Conservation (phyloP, 1,140 invertebrate species). For the Heliconius hermathena region DNA sequence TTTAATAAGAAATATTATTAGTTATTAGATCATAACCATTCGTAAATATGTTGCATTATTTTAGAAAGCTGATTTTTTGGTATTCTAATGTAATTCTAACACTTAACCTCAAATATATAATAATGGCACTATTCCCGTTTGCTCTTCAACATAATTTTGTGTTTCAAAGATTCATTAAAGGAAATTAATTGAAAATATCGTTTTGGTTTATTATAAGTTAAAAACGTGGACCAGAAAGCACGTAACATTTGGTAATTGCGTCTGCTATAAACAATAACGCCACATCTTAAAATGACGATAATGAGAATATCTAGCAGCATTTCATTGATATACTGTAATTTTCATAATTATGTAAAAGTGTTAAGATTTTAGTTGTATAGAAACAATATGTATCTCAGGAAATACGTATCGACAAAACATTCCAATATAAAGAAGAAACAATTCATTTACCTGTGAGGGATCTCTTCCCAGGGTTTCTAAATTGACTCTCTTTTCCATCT, state of each 20-base stretch:
- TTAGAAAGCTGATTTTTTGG: conserved; percentile 31
- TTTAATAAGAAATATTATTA: conserved; percentile 3
- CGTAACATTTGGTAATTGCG: conserved; percentile 75
- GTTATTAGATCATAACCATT: neutral
- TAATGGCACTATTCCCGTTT: conserved; percentile 36
- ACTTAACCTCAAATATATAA: conserved; percentile 77
- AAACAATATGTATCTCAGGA: conserved; percentile 57
- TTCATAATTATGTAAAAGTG: conserved; percentile 15
- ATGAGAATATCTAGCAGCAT: conserved; percentile 27
- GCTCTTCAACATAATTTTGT: conserved; percentile 8
- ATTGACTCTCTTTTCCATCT: conserved; percentile 96
- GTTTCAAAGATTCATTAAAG: neutral
- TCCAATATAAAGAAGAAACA: conserved; percentile 70
- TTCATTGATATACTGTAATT: neutral
- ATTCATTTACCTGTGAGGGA: conserved; percentile 89
- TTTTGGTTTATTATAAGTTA: conserved; percentile 29
- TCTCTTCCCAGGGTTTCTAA: conserved; percentile 93
- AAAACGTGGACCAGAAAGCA: conserved; percentile 73
- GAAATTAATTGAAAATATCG: conserved; percentile 18
- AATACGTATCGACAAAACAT: conserved; percentile 82
- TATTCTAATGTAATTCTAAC: conserved; percentile 49
- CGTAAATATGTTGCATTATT: neutral
- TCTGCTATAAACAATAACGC: conserved; percentile 56
- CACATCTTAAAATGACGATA: conserved; percentile 57
- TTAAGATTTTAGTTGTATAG: conserved; percentile 22